These are phyloP conservation scores for Ophthalmolycus amberensis DNA, from an alignment of 2,113 vertebrate species.

Conservation along the genomic window DNA sequence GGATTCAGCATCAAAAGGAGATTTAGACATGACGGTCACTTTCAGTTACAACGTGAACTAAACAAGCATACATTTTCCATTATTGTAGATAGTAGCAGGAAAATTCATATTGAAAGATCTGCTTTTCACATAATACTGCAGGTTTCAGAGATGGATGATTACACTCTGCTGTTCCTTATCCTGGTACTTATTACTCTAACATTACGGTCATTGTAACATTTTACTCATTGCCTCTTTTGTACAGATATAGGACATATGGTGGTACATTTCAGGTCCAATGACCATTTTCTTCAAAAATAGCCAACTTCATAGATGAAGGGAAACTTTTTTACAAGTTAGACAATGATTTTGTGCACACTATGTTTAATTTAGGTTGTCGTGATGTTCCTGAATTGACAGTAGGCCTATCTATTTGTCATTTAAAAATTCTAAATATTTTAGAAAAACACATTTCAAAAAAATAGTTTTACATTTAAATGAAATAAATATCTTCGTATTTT, in stretches of 20 bases:
- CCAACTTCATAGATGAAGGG: neutral
- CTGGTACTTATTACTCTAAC: neutral
- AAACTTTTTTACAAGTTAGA: neutral
- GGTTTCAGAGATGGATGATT: neutral
- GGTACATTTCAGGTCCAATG: neutral
- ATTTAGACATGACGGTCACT: neutral
- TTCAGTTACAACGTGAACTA: slow-evolving; percentile 4
- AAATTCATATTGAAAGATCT: neutral
- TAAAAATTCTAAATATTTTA: neutral
- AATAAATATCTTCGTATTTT: too few relatives aligned
- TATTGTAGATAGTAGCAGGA: neutral
- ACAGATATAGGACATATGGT: neutral
- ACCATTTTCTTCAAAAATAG: neutral
- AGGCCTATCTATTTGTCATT: neutral
- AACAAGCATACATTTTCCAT: neutral
- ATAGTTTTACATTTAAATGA: too few relatives aligned
- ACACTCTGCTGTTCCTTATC: neutral
- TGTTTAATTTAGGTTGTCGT: too few relatives aligned
- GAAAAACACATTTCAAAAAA: neutral
- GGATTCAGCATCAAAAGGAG: neutral
- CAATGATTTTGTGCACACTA: neutral
- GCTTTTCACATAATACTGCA: neutral
- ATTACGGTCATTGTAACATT: neutral
- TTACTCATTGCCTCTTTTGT: neutral
- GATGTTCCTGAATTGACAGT: neutral